A percentile compares a stretch with the other conserved stretches of the same genome.
Conservation (phyloP, 37 sponge, comb jelly and placozoan species). For the Tethya wilhelma region DNA sequence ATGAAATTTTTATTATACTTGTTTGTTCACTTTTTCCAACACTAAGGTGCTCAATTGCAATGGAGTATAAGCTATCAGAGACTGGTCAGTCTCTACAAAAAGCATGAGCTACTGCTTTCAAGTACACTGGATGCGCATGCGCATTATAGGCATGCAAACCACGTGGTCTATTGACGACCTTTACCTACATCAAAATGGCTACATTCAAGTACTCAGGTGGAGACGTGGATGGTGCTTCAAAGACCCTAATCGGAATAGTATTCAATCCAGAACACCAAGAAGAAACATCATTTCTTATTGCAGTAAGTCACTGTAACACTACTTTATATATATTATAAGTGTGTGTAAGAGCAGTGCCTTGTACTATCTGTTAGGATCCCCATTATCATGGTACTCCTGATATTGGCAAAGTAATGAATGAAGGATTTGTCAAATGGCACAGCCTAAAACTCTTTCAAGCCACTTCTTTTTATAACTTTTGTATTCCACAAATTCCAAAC, state of each 20-base stretch:
- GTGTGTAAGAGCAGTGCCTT: neutral
- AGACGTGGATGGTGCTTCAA: constrained; percentile 63
- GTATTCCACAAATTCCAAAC: constrained; percentile 29
- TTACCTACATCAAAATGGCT: too few relatives aligned
- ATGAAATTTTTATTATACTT: too few relatives aligned
- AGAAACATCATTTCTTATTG: constrained; percentile 17
- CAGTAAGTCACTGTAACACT: constrained; percentile 25
- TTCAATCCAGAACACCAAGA: neutral
- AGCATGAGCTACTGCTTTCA: too few relatives aligned
- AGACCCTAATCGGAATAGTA: constrained; percentile 54
- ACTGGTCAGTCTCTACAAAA: too few relatives aligned
- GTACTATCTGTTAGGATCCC: constrained; percentile 22
- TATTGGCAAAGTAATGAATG: neutral
- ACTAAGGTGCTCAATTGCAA: too few relatives aligned
- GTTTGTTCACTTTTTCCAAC: too few relatives aligned
- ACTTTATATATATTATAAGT: neutral
- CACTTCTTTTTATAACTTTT: constrained; percentile 60
- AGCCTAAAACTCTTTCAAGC: constrained; percentile 24
- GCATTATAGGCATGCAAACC: too few relatives aligned
- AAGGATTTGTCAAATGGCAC: constrained; percentile 40
- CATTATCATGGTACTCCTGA: constrained; percentile 26
- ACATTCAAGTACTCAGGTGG: too few relatives aligned
- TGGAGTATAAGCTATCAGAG: too few relatives aligned
- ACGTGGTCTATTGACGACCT: too few relatives aligned
- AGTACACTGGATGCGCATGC: too few relatives aligned